A percentile compares a stretch with the other conserved stretches of the same genome.
These are phyloP conservation scores for Pseudochirops corinnae DNA, from an alignment of 2,797 vertebrate genomes.

Conservation along the genomic window DNA sequence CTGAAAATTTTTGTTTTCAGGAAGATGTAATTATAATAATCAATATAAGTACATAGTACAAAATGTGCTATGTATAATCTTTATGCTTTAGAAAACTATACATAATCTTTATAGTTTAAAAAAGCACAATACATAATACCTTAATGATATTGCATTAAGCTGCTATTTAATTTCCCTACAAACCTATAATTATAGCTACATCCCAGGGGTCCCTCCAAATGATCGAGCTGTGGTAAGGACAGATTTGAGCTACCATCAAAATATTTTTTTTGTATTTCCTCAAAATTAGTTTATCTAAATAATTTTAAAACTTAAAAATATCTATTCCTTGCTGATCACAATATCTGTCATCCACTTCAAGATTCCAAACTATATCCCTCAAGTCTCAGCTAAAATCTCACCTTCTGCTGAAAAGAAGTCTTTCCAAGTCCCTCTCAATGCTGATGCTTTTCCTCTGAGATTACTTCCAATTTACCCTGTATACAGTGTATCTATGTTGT, in stretches of 20 bases:
- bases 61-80: slow-evolving; percentile 10
- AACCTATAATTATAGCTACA: slow-evolving; percentile 53
- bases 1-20: slow-evolving; percentile 48
- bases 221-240: slow-evolving; percentile 46
- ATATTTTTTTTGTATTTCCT: slow-evolving; percentile 36
- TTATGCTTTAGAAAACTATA: neutral
- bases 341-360: slow-evolving; percentile 20
- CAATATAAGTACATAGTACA: neutral
- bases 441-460: neutral
- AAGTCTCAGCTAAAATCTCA: neutral
- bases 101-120: neutral
- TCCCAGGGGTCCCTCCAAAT: slow-evolving; percentile 52
- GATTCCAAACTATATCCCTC: neutral
- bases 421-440: neutral
- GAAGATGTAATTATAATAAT: slow-evolving; percentile 10
- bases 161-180: slow-evolving; percentile 47
- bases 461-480: neutral
- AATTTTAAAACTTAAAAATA: slow-evolving; percentile 27
- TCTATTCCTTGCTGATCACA: slow-evolving; percentile 20
- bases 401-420: neutral
- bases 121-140: slow-evolving; percentile 24
- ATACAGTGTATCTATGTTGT: neutral
- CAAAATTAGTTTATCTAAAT: slow-evolving; percentile 37
- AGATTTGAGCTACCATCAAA: slow-evolving; percentile 28
- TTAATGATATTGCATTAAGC: slow-evolving; percentile 31